Base-by-base conservation (phyloP, 2,888 invertebrate species). In the Mythimna lalbum region DNA sequence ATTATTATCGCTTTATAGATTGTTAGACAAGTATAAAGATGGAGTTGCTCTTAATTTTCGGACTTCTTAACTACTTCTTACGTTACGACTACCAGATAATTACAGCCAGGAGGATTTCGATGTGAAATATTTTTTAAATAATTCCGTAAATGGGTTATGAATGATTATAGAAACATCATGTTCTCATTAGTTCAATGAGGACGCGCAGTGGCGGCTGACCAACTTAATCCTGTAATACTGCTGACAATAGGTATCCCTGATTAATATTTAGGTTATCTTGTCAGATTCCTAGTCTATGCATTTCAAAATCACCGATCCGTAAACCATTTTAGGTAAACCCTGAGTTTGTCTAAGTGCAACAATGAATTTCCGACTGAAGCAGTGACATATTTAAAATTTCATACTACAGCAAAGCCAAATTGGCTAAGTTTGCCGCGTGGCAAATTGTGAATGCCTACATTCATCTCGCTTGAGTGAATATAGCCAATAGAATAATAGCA, bases 331-430 rank as follows among this genome's bases (percentile, higher is more conserved):
- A 6, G 17, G 17, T n/a, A 17, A 33, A 52, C 33, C 43, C 39
- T 27, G 23, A 49, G 19, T 63, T 27, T 17, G 12, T 9, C 5
- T 53, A 49, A 31, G 2, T 27, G 23, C 19, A 59, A 75, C 67
- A 66, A 39, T 49, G 59, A 50, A 63, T 66, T 63, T 80, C 65
- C 65, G 50, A 61, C 52, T 65, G 52, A 43, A 63, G 62, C 66
- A 56, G 64, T 68, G n/a, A 50, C 64, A 65, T 56, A 21, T 69
- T 43, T 47, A 52, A 63, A 19, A 49, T 17, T 57, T 53, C 21
- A 14, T 27, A 21, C 21, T 47, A 52, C 27, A 31, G 23, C 61
- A 33, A 21, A 71, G 50, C 53, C 10, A 71, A 78, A 63, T 62
- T 43, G 50, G 21, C 21, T 53, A 14, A 21, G 53, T 60, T n/a